These are phyloP conservation scores for Xestia xanthographa DNA, from an alignment of 2,888 invertebrate species.

Conservation along the genomic window DNA sequence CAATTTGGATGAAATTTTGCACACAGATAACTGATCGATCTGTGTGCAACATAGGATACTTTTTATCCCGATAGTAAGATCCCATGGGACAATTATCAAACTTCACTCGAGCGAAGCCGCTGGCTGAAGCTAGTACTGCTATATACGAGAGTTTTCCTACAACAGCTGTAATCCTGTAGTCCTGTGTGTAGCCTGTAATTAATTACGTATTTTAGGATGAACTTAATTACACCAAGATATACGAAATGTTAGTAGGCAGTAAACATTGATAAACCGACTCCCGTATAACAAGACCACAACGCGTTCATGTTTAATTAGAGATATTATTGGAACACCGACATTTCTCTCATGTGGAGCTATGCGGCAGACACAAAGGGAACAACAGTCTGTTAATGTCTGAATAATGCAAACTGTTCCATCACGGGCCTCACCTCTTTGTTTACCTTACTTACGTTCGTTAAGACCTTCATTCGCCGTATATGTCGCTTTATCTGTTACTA, in stretches of 20 bases:
- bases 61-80: too few relatives aligned
- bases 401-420: slow-evolving; percentile 69
- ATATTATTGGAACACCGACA: slow-evolving; percentile 31
- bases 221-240: not conserved
- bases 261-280: slow-evolving; percentile 25
- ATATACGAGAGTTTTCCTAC: too few relatives aligned
- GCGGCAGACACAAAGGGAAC: slow-evolving; percentile 40
- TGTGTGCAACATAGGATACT: too few relatives aligned
- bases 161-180: not conserved
- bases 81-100: too few relatives aligned
- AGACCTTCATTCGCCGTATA: slow-evolving; percentile 30
- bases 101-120: too few relatives aligned
- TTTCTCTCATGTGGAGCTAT: slow-evolving; percentile 28
- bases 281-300: slow-evolving; percentile 6
- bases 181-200: too few relatives aligned
- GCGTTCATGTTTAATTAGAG: slow-evolving; percentile 40
- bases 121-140: too few relatives aligned
- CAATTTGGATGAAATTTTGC: too few relatives aligned
- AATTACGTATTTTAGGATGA: not conserved
- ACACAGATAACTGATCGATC: too few relatives aligned
- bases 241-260: slow-evolving; percentile 6
- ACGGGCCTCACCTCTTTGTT: slow-evolving; percentile 50
- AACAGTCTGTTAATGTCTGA: slow-evolving; percentile 64
- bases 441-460: slow-evolving; percentile 50
- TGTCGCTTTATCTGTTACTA: slow-evolving; percentile 24